Conservation (phyloP, 2,888 invertebrate genomes). For the Acheta domesticus region DNA sequence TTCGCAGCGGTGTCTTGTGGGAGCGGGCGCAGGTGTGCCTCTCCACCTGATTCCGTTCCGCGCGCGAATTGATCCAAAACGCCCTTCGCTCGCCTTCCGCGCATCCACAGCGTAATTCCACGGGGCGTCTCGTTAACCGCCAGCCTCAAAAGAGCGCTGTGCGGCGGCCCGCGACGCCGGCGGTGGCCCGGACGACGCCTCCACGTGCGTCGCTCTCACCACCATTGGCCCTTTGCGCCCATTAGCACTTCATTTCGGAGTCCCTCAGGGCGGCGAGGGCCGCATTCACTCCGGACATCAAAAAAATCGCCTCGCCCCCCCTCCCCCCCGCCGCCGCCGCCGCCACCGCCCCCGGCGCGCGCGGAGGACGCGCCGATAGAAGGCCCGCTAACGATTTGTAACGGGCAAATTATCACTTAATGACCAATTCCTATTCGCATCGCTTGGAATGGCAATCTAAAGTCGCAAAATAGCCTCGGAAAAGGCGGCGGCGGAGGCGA, state of each 20-base stretch:
- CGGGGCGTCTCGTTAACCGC: background rate
- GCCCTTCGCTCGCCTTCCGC: background rate
- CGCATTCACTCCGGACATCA: background rate
- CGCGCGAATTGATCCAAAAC: background rate
- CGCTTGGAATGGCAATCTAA: conserved; percentile 6
- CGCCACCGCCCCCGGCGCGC: no score
- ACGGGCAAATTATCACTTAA: conserved; percentile 1
- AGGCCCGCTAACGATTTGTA: conserved; percentile 18
- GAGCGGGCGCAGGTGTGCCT: background rate
- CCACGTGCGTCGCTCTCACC: background rate
- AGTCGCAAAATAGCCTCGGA: background rate
- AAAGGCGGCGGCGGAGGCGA: background rate
- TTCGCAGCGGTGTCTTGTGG: background rate
- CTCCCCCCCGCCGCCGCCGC: no score
- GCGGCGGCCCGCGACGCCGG: background rate
- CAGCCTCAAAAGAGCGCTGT: background rate
- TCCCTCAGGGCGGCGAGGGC: background rate
- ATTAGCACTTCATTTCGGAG: conserved; percentile 7
- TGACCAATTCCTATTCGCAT: conserved; percentile 18
- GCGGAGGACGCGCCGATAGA: background rate
- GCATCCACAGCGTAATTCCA: background rate
- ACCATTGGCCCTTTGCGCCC: background rate
- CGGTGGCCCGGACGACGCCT: background rate
- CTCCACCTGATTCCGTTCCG: background rate
- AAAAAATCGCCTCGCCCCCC: background rate